phyloP scores from a whole-genome alignment of 2,113 vertebrate species.

The Crotalus helleri region DNA sequence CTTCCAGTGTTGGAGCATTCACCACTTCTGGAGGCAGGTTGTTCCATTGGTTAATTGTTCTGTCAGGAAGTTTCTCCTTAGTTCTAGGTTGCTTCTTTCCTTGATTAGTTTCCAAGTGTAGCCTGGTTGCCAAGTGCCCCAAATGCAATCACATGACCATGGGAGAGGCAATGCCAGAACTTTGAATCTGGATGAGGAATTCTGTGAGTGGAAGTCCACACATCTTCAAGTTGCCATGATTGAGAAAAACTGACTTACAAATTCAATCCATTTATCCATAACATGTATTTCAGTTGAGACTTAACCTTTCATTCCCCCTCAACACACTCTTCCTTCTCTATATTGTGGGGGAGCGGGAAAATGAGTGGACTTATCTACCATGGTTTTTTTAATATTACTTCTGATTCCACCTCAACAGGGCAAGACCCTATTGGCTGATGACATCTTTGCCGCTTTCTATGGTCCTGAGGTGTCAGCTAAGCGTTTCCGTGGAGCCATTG shows the following conservation, averaged over 20 bases:
- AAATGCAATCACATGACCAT: background rate
- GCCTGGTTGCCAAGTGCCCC: background rate
- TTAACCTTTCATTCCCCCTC: background rate
- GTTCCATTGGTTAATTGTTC: too few relatives aligned
- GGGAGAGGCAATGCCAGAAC: background rate
- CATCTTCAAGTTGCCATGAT: background rate
- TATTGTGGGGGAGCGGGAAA: background rate
- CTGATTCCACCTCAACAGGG: slow-evolving; percentile 33
- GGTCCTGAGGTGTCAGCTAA: slow-evolving; percentile 68
- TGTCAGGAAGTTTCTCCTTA: too few relatives aligned
- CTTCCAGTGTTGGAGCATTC: too few relatives aligned
- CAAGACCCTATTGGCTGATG: slow-evolving; percentile 49
- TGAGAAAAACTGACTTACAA: background rate
- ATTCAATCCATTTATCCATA: background rate
- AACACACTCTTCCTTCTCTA: background rate
- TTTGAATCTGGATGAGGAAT: background rate
- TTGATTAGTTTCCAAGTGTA: too few relatives aligned
- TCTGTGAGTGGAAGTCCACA: background rate
- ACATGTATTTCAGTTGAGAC: background rate
- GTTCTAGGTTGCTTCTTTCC: too few relatives aligned
- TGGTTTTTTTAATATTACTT: background rate
- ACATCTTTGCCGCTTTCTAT: slow-evolving; percentile 59
- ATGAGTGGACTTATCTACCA: background rate
- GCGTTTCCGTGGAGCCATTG: slow-evolving; percentile 75
- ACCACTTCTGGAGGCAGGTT: too few relatives aligned